Conservation (phyloP, 2,888 invertebrate species). For the Cryptus viduatorius region DNA sequence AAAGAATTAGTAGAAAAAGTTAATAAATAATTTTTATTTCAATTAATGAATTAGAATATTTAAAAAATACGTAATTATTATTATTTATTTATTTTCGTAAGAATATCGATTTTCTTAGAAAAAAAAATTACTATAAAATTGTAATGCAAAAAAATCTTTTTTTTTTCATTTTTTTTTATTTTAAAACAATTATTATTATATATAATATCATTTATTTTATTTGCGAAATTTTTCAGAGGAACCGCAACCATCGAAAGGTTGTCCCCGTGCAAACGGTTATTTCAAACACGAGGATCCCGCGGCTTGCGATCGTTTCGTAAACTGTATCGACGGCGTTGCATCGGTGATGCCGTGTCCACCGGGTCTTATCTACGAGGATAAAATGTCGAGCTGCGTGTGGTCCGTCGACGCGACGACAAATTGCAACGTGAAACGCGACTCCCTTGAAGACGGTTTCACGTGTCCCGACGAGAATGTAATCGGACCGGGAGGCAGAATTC, state of each 20-base stretch:
- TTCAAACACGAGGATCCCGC: conserved; percentile 91
- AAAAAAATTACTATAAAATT: too few species aligned
- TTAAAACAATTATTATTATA: conserved; percentile 23
- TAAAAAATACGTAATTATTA: too few species aligned
- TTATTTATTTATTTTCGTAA: too few species aligned
- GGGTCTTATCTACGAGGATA: conserved; percentile 91
- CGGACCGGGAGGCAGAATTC: conserved; percentile 89
- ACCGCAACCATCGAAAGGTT: conserved; percentile 90
- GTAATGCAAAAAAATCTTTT: too few species aligned
- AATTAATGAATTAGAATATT: too few species aligned
- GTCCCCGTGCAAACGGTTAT: conserved; percentile 92
- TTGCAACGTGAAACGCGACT: conserved; percentile 87
- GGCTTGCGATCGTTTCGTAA: conserved; percentile 92
- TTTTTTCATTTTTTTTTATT: too few species aligned
- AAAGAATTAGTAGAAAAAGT: neutral
- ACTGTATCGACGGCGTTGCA: conserved; percentile 91
- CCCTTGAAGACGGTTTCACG: conserved; percentile 91
- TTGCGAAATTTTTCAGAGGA: conserved; percentile 87
- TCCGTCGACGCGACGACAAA: conserved; percentile 87
- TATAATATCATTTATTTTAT: conserved; percentile 9
- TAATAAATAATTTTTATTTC: too few species aligned
- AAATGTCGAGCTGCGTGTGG: conserved; percentile 91
- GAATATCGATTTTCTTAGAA: too few species aligned
- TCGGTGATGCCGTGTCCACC: conserved; percentile 89
- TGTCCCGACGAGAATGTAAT: conserved; percentile 90